Evolutionary conservation across 1,140 invertebrate species (phyloP).

Genomic region (Drosophila leontia): DNA sequence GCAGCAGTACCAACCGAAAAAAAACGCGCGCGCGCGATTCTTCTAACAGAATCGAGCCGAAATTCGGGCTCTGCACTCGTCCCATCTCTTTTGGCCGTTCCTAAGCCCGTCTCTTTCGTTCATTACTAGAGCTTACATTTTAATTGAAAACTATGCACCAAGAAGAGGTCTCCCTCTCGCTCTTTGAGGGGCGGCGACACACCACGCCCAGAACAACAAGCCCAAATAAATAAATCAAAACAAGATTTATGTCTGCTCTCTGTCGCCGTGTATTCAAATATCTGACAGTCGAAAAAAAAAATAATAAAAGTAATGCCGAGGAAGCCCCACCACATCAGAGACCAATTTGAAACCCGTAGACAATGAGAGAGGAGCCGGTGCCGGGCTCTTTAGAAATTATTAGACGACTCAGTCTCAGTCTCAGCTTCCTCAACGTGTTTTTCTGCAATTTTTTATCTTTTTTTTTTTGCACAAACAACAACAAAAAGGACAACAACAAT

Average conservation of each 20-base stretch:
- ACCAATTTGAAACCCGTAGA: slow-evolving; percentile 41
- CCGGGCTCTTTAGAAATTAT: slow-evolving; percentile 60
- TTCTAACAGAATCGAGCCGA: slow-evolving; percentile 26
- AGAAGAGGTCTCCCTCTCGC: slow-evolving; percentile 8
- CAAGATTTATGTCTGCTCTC: slow-evolving; percentile 65
- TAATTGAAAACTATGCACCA: slow-evolving; percentile 66
- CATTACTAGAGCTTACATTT: slow-evolving; percentile 33
- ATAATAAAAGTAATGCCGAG: slow-evolving; percentile 25
- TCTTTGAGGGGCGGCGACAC: slow-evolving; percentile 1
- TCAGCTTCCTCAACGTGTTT: slow-evolving; percentile 17
- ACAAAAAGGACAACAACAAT: slow-evolving; percentile 4
- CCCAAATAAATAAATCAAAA: slow-evolving; percentile 66
- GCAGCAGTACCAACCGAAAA: slow-evolving; percentile 29
- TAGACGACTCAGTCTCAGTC: slow-evolving; percentile 36
- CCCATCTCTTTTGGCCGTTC: not conserved
- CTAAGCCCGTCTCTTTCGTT: slow-evolving; percentile 6
- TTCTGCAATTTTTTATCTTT: slow-evolving; percentile 16
- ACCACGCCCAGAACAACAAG: slow-evolving; percentile 26
- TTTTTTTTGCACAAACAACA: slow-evolving; percentile 30
- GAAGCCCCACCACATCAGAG: slow-evolving; percentile 14
- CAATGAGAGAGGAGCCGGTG: slow-evolving; percentile 37
- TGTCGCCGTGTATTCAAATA: slow-evolving; percentile 56
- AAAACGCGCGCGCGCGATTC: slow-evolving; percentile 41
- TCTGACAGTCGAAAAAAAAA: slow-evolving; percentile 34
- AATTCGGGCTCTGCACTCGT: slow-evolving; percentile 24